phyloP scores from a whole-genome alignment of 2,113 vertebrate genomes.

The Halcyon malimbica region DNA sequence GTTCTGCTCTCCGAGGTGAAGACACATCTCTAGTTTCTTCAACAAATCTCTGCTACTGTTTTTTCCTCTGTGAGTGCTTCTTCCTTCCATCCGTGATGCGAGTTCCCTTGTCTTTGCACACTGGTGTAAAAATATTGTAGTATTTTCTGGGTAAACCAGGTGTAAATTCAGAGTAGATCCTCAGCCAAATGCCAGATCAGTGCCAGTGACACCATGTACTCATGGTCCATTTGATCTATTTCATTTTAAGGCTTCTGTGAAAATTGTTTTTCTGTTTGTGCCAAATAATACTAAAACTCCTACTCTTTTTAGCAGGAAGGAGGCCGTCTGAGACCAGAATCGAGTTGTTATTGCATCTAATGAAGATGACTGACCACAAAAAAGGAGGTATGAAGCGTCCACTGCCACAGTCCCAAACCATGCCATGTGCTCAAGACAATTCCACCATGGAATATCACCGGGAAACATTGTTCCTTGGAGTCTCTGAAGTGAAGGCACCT shows the following conservation, averaged over 20 bases:
- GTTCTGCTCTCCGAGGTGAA: background rate
- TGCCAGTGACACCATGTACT: background rate
- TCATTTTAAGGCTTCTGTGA: background rate
- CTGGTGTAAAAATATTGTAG: background rate
- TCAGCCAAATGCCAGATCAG: background rate
- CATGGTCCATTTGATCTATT: background rate
- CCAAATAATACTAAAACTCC: background rate
- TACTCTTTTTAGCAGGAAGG: background rate
- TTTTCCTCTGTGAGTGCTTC: background rate
- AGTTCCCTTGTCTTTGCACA: background rate
- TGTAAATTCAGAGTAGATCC: background rate
- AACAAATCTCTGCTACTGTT: background rate
- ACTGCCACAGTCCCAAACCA: background rate
- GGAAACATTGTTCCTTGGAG: background rate
- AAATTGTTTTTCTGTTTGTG: background rate
- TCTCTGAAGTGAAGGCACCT: constrained; percentile 30
- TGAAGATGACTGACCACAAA: background rate
- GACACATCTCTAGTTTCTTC: background rate
- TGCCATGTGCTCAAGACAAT: background rate
- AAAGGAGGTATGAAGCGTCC: background rate
- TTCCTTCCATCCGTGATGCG: background rate
- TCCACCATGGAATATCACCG: background rate
- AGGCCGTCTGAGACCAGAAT: background rate
- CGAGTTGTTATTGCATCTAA: background rate
- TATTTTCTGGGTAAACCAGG: background rate